A percentile compares a stretch with the other conserved stretches of the same genome.
Evolutionary conservation across 2,797 vertebrate genomes (phyloP).

Genomic region (Sylvia borin): DNA sequence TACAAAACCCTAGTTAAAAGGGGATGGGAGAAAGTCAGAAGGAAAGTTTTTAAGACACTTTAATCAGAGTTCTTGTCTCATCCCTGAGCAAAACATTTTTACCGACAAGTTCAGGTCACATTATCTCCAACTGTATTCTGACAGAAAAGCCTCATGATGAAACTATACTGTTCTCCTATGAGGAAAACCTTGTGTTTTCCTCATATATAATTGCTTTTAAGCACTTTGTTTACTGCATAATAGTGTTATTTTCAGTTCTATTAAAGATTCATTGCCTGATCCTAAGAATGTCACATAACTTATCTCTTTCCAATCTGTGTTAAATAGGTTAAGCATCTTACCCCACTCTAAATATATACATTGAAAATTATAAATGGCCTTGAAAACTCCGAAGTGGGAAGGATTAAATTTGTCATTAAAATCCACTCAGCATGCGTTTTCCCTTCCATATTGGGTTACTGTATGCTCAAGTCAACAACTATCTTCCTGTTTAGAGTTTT

Average conservation of each 20-base stretch:
- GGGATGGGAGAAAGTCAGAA: neutral
- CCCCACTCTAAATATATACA: neutral
- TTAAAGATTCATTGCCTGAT: neutral
- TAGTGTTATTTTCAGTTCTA: neutral
- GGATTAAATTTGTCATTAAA: neutral
- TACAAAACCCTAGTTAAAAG: conserved; percentile 85
- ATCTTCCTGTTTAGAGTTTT: neutral
- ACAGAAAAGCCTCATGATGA: neutral
- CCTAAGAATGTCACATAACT: neutral
- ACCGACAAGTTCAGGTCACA: neutral
- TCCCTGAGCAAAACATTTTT: neutral
- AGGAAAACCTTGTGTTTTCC: neutral
- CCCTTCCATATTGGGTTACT: neutral
- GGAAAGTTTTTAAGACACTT: neutral
- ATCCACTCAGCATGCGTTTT: neutral
- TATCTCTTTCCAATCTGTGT: neutral
- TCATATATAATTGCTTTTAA: neutral
- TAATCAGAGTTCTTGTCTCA: neutral
- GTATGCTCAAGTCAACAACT: neutral
- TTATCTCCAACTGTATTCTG: neutral
- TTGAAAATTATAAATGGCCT: neutral
- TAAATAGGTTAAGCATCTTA: neutral
- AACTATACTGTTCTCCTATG: neutral
- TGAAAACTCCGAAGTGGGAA: neutral
- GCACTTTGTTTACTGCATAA: neutral